These are phyloP conservation scores for Cistogaster globosa DNA, from an alignment of 2,888 invertebrate species.

Conservation along the genomic window DNA sequence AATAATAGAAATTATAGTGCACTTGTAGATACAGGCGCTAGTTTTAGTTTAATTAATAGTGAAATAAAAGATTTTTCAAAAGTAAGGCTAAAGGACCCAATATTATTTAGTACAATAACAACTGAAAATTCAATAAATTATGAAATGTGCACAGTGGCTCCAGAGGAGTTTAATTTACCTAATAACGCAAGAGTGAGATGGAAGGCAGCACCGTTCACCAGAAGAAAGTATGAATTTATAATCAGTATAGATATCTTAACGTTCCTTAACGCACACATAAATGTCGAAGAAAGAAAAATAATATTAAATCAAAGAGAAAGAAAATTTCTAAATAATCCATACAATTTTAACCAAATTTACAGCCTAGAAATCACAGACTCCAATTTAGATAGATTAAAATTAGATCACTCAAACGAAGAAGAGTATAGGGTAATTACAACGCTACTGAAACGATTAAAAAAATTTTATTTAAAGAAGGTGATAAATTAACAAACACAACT, in stretches of 20 bases:
- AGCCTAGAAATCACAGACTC: not conserved
- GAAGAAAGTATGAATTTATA: slow-evolving; percentile 42
- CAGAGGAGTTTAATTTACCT: slow-evolving; percentile 50
- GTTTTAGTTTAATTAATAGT: slow-evolving; percentile 38
- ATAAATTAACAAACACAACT: slow-evolving; percentile 5
- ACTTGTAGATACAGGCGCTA: slow-evolving; percentile 51
- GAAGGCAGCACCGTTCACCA: slow-evolving; percentile 33
- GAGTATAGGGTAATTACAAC: not conserved
- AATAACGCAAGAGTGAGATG: slow-evolving; percentile 26
- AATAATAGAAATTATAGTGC: slow-evolving; percentile 23
- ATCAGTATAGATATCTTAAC: slow-evolving; percentile 22
- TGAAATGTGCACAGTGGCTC: slow-evolving; percentile 40
- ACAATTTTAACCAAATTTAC: slow-evolving; percentile 17
- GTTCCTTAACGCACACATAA: not conserved
- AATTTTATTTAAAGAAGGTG: slow-evolving; percentile 36
- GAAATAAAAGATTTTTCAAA: slow-evolving; percentile 26
- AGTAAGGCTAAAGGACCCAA: slow-evolving; percentile 29
- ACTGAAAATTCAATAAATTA: slow-evolving; percentile 29
- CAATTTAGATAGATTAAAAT: not conserved
- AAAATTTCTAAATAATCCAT: slow-evolving; percentile 26
- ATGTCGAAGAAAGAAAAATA: slow-evolving; percentile 6
- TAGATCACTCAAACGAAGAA: slow-evolving; percentile 4
- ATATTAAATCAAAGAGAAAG: not conserved
- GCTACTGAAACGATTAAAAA: not conserved
- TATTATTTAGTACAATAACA: slow-evolving; percentile 50